phyloP scores from a whole-genome alignment of 2,797 vertebrate genomes.

The Adelosebastes latens region DNA sequence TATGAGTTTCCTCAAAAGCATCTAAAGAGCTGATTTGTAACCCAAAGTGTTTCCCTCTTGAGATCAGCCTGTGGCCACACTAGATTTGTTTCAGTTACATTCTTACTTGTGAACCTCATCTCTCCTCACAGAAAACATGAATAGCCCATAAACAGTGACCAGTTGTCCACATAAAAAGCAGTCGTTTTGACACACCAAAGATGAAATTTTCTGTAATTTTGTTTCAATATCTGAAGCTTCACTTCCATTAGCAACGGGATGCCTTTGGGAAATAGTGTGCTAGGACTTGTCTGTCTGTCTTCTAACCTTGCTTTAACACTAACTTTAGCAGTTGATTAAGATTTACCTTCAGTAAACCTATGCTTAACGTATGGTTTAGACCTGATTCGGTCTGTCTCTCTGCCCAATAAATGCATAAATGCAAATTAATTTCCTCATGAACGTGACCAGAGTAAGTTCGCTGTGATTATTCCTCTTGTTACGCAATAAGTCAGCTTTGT shows the following conservation, averaged over 20 bases:
- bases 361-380: constrained; percentile 26
- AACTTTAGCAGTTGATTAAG: constrained; percentile 62
- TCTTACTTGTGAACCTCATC: not conserved
- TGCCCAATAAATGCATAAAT: constrained; percentile 7
- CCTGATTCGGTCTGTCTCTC: constrained; percentile 8
- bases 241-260: not conserved
- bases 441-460: constrained; percentile 27
- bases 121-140: not conserved
- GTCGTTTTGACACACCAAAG: constrained; percentile 9
- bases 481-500: constrained; percentile 30
- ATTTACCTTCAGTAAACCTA: constrained; percentile 27
- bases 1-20: not conserved
- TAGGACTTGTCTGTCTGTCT: constrained; percentile 25
- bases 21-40: not conserved
- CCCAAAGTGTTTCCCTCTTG: not conserved
- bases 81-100: not conserved
- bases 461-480: constrained; percentile 33
- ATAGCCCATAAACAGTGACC: not conserved
- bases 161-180: not conserved
- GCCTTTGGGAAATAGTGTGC: constrained; percentile 29
- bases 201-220: constrained; percentile 26
- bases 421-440: constrained; percentile 39
- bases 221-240: constrained; percentile 21
- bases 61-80: not conserved
- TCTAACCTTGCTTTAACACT: constrained; percentile 80